Evolutionary conservation across 2,888 invertebrate genomes (phyloP).

Genomic region (Sarcophaga carnaria): DNA sequence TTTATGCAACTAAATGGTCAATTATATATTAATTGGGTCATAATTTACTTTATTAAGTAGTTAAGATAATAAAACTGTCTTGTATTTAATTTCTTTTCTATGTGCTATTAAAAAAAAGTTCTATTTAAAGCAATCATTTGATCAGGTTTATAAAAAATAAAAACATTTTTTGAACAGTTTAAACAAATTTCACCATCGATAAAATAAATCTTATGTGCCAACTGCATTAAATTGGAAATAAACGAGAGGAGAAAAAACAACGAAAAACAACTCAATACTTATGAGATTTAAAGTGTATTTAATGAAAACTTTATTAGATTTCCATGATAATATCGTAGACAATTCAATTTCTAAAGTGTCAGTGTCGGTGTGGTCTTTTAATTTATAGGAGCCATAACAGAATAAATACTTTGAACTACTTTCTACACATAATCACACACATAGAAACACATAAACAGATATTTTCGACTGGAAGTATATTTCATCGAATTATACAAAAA

Average conservation of each 20-base stretch:
- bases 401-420: slow-evolving; percentile 25
- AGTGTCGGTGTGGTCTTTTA: slow-evolving; percentile 26
- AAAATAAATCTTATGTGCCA: slow-evolving; percentile 29
- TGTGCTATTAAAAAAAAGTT: too few relatives aligned
- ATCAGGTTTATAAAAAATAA: background rate
- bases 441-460: background rate
- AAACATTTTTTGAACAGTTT: too few relatives aligned
- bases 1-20: too few relatives aligned
- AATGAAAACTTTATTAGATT: slow-evolving; percentile 23
- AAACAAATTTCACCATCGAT: slow-evolving; percentile 9
- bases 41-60: too few relatives aligned
- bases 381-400: slow-evolving; percentile 24
- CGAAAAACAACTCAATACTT: background rate
- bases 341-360: slow-evolving; percentile 10
- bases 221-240: slow-evolving; percentile 18
- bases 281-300: slow-evolving; percentile 6
- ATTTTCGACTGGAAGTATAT: background rate
- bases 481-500: slow-evolving; percentile 15
- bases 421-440: background rate
- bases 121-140: slow-evolving; percentile 6
- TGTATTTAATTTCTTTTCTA: too few relatives aligned
- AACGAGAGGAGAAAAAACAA: background rate
- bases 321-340: slow-evolving; percentile 8
- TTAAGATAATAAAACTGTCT: too few relatives aligned
- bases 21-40: too few relatives aligned